Evolutionary conservation across 2,113 vertebrate genomes (phyloP).

Genomic region (Mirza zaza): DNA sequence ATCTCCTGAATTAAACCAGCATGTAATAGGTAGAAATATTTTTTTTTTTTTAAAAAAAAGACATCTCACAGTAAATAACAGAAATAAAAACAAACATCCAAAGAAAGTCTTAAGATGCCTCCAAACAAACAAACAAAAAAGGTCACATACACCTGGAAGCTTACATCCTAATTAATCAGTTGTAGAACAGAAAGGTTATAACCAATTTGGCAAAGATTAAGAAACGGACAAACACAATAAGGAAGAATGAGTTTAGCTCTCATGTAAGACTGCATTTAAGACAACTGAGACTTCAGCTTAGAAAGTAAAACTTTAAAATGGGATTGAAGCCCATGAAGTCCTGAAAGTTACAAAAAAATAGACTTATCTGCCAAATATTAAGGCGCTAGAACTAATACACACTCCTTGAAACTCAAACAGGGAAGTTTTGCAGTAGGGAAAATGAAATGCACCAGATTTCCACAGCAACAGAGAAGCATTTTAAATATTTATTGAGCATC

Average conservation of each 20-base stretch:
- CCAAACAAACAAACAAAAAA: background rate
- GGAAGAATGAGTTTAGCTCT: background rate
- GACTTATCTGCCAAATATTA: background rate
- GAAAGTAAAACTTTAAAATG: background rate
- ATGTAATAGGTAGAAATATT: background rate
- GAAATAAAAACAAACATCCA: background rate
- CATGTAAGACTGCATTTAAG: background rate
- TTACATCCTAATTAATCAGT: background rate
- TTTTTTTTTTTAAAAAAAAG: no score
- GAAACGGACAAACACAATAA: background rate
- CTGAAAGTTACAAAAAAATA: background rate
- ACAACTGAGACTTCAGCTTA: background rate
- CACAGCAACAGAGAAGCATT: background rate
- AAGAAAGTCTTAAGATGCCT: background rate
- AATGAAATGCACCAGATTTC: conserved; percentile 26
- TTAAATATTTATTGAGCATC: conserved; percentile 26
- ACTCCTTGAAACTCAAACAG: background rate
- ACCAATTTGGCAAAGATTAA: background rate
- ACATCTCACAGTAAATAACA: background rate
- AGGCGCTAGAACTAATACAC: background rate
- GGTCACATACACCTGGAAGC: background rate
- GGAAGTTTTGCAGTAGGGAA: background rate
- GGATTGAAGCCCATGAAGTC: background rate
- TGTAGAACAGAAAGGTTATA: background rate
- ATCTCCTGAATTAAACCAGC: background rate